A percentile compares a stretch with the other conserved stretches of the same genome.
phyloP scores from a whole-genome alignment of 2,888 invertebrate genomes.

The Agrotis ipsilon region DNA sequence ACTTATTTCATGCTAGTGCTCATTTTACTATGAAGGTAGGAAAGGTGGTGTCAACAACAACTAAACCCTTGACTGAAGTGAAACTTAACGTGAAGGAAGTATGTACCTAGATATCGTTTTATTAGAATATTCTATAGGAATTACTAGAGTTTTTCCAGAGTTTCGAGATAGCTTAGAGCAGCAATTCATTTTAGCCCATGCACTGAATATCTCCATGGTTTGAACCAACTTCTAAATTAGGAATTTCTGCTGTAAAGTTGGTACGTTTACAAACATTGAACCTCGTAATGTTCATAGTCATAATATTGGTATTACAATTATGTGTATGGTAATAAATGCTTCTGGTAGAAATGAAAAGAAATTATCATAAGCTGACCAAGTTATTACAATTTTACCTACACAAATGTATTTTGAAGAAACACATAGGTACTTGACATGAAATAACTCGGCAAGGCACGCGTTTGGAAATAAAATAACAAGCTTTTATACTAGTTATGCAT shows the following conservation, averaged over 20 bases:
- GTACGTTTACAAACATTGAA: too few species aligned
- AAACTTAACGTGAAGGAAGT: background rate
- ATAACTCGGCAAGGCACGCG: background rate
- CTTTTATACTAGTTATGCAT: slow-evolving; percentile 6
- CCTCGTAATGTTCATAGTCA: too few species aligned
- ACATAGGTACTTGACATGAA: background rate
- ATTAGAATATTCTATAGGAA: too few species aligned
- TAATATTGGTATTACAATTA: too few species aligned
- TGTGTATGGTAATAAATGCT: background rate
- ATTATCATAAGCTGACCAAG: too few species aligned
- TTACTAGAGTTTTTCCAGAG: background rate
- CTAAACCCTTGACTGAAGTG: background rate
- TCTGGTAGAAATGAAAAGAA: background rate
- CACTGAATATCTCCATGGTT: too few species aligned
- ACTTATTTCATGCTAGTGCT: background rate
- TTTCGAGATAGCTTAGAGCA: background rate
- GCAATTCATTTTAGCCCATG: background rate
- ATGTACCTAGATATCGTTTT: too few species aligned
- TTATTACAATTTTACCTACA: background rate
- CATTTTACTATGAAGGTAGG: background rate
- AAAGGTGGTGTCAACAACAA: background rate
- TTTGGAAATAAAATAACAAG: slow-evolving; percentile 25
- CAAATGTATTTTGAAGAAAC: too few species aligned
- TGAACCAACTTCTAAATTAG: too few species aligned
- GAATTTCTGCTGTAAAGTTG: too few species aligned